Evolutionary conservation across 2,888 invertebrate genomes (phyloP).

Genomic region (Silvanus unidentatus): DNA sequence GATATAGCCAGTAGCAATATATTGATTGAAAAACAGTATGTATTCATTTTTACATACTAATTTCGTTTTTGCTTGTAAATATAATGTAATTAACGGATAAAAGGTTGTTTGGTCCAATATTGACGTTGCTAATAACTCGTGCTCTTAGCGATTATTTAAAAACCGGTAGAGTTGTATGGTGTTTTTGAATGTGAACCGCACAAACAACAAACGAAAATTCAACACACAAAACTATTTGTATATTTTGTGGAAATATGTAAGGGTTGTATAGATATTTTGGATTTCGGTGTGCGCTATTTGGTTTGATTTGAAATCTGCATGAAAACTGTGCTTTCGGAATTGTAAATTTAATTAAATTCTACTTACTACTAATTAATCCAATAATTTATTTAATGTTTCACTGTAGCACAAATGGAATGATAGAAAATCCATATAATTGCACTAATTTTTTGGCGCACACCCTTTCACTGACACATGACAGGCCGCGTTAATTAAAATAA

Average conservation of each 20-base stretch:
- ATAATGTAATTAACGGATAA: conserved; percentile 3
- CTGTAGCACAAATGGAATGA: conserved; percentile 1
- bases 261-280: too few species aligned
- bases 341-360: background rate
- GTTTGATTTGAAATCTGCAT: too few species aligned
- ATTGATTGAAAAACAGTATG: conserved; percentile 1
- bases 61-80: too few species aligned
- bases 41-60: conserved; percentile 12
- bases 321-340: too few species aligned
- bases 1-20: conserved; percentile 28
- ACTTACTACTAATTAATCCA: conserved; percentile 18
- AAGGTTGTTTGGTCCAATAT: too few species aligned
- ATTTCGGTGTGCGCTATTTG: too few species aligned
- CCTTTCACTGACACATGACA: conserved; percentile 24
- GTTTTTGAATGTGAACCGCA: too few species aligned
- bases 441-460: conserved; percentile 13
- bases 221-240: too few species aligned
- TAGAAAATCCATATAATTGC: conserved; percentile 20
- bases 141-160: background rate
- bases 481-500: background rate
- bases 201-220: background rate
- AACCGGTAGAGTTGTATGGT: background rate
- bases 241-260: too few species aligned
- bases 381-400: conserved; percentile 8
- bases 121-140: too few species aligned